Evolutionary conservation across 2,113 vertebrate genomes (phyloP), one percentile per base, ranked within the genome.

Genomic region (Corvus moneduloides): DNA sequence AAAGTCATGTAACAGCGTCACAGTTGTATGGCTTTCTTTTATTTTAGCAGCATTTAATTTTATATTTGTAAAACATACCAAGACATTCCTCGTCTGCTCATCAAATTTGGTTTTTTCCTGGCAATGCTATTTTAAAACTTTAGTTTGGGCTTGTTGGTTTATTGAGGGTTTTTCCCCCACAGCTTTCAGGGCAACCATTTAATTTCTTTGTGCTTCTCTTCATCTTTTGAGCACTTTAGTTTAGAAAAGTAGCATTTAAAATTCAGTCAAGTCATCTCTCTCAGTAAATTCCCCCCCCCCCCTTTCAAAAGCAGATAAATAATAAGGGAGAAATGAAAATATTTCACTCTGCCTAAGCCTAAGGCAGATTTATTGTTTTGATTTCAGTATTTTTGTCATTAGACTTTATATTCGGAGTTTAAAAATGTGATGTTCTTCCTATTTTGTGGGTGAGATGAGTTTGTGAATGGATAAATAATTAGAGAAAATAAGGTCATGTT

Each of bases 281-380:
- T 30, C 24, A 1, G 11, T 32, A 75, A 87, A 59, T 46, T 13
- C 23, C 5, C 15, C 0, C 1, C 1, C 2, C 43, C 1, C 80
- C 27, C 66, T 89, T 64, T 48, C 12, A 66, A 88, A 87, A 87
- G 2, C 13, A 58, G 9, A 33, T 23, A 58, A 84, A 73, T 49
- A 61, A 52, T 48, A 67, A 46, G 6, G 2, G 14, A 14, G 35
- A 84, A 93, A n/a, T 33, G 24, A 54, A 87, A 62, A 46, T 39
- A 75, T 44, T 76, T 86, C 12, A 22, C 6, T 71, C 51, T 75
- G 18, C 6, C 12, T 32, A 73, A 87, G 28, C 5, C 17, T 39
- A 51, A 66, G 10, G 5, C 14, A 78, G 14, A 28, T 44, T 69
- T 69, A 33, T 33, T 62, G 7, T 16, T 74, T 55, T 71, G 7